Conservation (phyloP, 2,888 invertebrate species). For the Eurois occulta region DNA sequence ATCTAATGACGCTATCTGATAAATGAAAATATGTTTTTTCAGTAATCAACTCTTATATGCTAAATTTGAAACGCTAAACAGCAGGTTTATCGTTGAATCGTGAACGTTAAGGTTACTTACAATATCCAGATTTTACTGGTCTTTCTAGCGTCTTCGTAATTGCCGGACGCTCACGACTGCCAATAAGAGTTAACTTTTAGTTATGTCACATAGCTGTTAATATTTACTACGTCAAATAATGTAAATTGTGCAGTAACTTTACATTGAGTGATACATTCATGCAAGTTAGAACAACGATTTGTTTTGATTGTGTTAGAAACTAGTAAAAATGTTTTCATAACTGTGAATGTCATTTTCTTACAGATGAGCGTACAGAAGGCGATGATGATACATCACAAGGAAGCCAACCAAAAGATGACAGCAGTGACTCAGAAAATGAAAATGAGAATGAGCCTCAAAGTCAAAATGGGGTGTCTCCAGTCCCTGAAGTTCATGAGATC, state of each 20-base stretch:
- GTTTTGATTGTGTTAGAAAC: conserved; percentile 33
- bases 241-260: conserved; percentile 53
- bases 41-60: conserved; percentile 69
- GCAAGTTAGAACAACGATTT: conserved; percentile 24
- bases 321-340: conserved; percentile 23
- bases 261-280: conserved; percentile 22
- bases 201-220: conserved; percentile 55
- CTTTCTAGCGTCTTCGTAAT: conserved; percentile 79
- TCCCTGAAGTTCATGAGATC: conserved; percentile 89
- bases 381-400: conserved; percentile 89
- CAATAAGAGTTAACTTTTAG: conserved; percentile 65
- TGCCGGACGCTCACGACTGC: conserved; percentile 73
- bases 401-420: conserved; percentile 87
- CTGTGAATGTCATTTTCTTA: conserved; percentile 60
- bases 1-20: conserved; percentile 87
- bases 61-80: conserved; percentile 56
- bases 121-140: conserved; percentile 80
- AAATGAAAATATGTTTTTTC: conserved; percentile 75
- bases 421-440: conserved; percentile 85
- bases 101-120: conserved; percentile 82
- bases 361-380: conserved; percentile 88
- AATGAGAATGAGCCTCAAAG: conserved; percentile 83
- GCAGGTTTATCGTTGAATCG: conserved; percentile 70
- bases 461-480: conserved; percentile 84
- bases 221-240: conserved; percentile 43